Conservation (phyloP, 2,113 vertebrate genomes). For the Pholis gunnellus region DNA sequence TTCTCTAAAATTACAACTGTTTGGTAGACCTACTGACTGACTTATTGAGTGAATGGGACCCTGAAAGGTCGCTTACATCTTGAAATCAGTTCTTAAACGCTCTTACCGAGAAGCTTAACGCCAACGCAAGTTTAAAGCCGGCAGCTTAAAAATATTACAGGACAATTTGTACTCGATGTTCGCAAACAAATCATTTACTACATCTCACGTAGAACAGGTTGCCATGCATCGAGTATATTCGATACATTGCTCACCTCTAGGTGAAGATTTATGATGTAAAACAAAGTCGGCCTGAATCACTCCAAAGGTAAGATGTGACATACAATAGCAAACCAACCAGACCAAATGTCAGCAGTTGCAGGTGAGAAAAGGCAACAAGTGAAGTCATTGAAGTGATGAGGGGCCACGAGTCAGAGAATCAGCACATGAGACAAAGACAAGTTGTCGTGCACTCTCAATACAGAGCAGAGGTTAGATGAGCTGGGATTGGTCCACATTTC, state of each 20-base stretch:
- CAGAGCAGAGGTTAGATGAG: background rate
- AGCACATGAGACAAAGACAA: constrained; percentile 7
- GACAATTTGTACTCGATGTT: background rate
- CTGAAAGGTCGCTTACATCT: background rate
- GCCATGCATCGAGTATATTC: background rate
- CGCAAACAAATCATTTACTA: background rate
- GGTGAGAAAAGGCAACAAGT: constrained; percentile 28
- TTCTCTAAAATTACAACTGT: background rate
- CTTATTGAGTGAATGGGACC: background rate
- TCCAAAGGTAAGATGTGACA: constrained; percentile 4
- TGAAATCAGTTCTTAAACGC: background rate
- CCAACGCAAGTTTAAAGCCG: background rate
- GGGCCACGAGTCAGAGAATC: constrained; percentile 13
- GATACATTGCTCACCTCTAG: background rate
- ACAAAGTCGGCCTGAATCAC: background rate
- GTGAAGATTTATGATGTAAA: background rate
- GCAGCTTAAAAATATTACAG: background rate
- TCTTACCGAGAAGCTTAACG: background rate
- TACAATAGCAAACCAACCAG: background rate
- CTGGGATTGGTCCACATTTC: constrained; percentile 5
- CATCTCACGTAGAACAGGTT: background rate
- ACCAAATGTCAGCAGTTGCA: constrained; percentile 25
- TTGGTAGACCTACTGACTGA: background rate
- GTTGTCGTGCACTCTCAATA: constrained; percentile 5
- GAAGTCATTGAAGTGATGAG: constrained; percentile 9